A percentile compares a stretch with the other conserved stretches of the same genome.
Conservation (phyloP, 2,888 invertebrate genomes). For the Apotomis betuletana region DNA sequence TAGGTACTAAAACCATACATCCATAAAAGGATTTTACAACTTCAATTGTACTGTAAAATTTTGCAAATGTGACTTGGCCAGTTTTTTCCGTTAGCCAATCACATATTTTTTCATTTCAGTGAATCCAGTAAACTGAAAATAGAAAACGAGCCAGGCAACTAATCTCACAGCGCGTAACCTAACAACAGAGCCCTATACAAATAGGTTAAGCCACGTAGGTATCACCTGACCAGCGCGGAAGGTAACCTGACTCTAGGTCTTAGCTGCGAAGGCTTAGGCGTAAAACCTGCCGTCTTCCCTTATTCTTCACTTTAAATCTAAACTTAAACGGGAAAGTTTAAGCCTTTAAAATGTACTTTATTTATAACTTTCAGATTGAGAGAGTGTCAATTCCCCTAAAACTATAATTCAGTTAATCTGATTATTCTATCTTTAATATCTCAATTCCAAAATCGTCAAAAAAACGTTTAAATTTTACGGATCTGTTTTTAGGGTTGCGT, state of each 20-base stretch:
- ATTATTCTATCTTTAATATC: too few relatives aligned
- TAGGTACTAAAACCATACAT: too few relatives aligned
- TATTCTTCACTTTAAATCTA: constrained; percentile 64
- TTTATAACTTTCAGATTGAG: neutral
- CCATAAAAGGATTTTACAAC: too few relatives aligned
- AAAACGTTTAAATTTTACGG: too few relatives aligned
- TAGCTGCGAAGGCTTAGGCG: constrained; percentile 56
- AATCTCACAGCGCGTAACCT: constrained; percentile 38
- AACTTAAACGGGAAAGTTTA: constrained; percentile 54
- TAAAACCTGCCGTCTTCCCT: constrained; percentile 60
- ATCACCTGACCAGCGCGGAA: constrained; percentile 63
- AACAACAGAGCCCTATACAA: constrained; percentile 38
- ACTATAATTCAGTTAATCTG: too few relatives aligned
- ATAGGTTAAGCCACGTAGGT: constrained; percentile 57
- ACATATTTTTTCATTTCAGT: neutral
- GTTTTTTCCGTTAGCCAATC: too few relatives aligned
- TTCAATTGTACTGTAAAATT: too few relatives aligned
- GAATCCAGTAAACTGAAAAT: constrained; percentile 5
- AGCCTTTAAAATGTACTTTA: neutral
- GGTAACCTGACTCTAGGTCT: constrained; percentile 63
- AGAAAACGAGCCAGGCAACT: constrained; percentile 21
- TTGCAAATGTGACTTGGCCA: too few relatives aligned
- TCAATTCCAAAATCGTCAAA: too few relatives aligned
- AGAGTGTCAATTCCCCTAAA: too few relatives aligned
- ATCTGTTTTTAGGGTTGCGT: too few relatives aligned